Evolutionary conservation across 1,140 invertebrate genomes (phyloP).

Genomic region (Stegodyphus dumicola): DNA sequence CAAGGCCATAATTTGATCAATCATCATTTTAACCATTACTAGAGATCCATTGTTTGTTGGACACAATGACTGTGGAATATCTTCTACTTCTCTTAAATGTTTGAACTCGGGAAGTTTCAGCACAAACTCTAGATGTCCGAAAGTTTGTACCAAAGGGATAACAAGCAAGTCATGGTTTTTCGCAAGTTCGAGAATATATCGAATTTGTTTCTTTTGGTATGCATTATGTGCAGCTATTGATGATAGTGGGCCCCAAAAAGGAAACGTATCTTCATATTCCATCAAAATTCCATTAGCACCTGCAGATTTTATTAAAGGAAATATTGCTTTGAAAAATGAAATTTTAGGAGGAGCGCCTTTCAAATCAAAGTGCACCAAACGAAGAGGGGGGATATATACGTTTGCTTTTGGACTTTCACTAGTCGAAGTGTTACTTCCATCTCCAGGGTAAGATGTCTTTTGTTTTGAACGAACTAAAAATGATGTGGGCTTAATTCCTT

Average conservation of each 20-base stretch:
- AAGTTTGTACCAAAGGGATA: constrained; percentile 94
- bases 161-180: constrained; percentile 78
- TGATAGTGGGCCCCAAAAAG: constrained; percentile 79
- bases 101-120: constrained; percentile 83
- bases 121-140: constrained; percentile 93
- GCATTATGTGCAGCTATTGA: constrained; percentile 79
- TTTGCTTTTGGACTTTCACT: neutral
- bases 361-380: constrained; percentile 79
- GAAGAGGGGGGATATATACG: constrained; percentile 61
- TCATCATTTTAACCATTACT: constrained; percentile 79
- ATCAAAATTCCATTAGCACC: constrained; percentile 90
- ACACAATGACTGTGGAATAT: constrained; percentile 84
- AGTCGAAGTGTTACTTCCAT: constrained; percentile 13
- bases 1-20: constrained; percentile 80
- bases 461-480: constrained; percentile 5
- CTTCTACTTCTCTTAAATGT: constrained; percentile 80
- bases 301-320: constrained; percentile 74
- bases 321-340: constrained; percentile 75
- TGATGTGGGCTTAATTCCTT: constrained; percentile 46
- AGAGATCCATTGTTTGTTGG: constrained; percentile 80
- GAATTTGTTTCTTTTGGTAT: constrained; percentile 79
- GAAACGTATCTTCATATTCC: constrained; percentile 96
- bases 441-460: neutral
- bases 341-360: constrained; percentile 80
- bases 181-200: constrained; percentile 75